These are phyloP conservation scores for Choloepus hoffmanni DNA, from an alignment of 2,113 vertebrate genomes.

Conservation along the genomic window DNA sequence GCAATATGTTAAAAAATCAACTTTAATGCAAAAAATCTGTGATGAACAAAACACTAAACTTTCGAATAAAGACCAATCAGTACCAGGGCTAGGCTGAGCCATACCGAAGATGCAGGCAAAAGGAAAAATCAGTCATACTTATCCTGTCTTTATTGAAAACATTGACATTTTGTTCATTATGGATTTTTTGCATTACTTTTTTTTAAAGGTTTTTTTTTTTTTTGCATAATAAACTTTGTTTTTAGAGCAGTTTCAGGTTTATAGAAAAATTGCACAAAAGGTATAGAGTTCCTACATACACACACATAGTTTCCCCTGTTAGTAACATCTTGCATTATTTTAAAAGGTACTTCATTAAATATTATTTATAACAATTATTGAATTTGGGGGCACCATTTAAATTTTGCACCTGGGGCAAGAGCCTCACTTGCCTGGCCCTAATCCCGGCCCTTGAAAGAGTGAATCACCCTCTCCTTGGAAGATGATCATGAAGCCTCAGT, in stretches of 20 bases:
- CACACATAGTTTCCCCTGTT: too few species aligned
- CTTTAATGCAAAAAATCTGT: background rate
- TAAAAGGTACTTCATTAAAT: background rate
- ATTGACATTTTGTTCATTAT: background rate
- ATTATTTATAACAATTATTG: background rate
- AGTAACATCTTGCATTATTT: too few species aligned
- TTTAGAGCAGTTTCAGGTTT: too few species aligned
- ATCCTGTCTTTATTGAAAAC: background rate
- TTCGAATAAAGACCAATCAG: background rate
- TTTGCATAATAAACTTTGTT: too few species aligned
- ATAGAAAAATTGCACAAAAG: too few species aligned
- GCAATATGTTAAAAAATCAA: background rate
- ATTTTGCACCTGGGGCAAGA: background rate
- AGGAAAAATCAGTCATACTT: background rate
- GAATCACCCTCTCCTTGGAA: background rate
- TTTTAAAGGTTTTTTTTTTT: background rate
- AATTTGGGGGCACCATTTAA: background rate
- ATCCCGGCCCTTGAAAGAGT: too few species aligned
- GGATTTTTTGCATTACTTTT: background rate
- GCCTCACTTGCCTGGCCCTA: accelerated
- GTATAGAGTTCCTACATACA: too few species aligned
- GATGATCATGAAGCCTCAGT: background rate
- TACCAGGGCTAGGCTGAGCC: background rate
- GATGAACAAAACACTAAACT: background rate
- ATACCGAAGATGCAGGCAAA: accelerated